These are phyloP conservation scores for Drosophila cracens DNA, from an alignment of 2,888 invertebrate genomes.

Conservation along the genomic window DNA sequence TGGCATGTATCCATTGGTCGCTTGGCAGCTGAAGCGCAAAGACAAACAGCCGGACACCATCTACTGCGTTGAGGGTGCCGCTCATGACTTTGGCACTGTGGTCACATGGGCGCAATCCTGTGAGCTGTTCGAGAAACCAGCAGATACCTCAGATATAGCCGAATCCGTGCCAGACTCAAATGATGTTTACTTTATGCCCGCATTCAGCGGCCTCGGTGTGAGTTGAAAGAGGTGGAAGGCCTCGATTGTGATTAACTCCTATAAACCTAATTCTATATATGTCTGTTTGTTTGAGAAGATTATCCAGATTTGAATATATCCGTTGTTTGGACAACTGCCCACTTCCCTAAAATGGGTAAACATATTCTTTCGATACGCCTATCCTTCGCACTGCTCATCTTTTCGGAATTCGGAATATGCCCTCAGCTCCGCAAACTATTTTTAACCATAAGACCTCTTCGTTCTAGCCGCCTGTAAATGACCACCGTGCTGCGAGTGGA, in stretches of 20 bases:
- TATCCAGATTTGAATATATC: not conserved
- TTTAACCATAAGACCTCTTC: not conserved
- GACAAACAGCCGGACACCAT: slow-evolving; percentile 84
- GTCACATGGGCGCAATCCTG: slow-evolving; percentile 93
- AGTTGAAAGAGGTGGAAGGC: slow-evolving; percentile 50
- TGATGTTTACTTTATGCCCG: slow-evolving; percentile 94
- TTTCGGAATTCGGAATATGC: not conserved
- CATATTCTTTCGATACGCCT: not conserved
- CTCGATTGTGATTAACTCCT: not conserved
- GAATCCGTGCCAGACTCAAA: slow-evolving; percentile 89
- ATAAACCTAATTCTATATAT: not conserved
- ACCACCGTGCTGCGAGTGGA: slow-evolving; percentile 92
- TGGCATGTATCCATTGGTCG: slow-evolving; percentile 96
- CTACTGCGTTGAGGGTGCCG: slow-evolving; percentile 93
- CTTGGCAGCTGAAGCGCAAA: slow-evolving; percentile 87
- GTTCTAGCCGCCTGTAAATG: slow-evolving; percentile 93
- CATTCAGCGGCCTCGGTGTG: slow-evolving; percentile 95
- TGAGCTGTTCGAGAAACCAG: slow-evolving; percentile 88
- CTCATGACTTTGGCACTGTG: slow-evolving; percentile 94
- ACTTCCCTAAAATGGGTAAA: not conserved
- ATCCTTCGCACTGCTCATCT: not conserved
- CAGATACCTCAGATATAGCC: slow-evolving; percentile 89
- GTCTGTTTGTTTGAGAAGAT: not conserved
- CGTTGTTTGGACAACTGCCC: not conserved
- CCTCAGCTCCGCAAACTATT: not conserved